A percentile compares a stretch with the other conserved stretches of the same genome.
These are phyloP conservation scores for Pantelozetes paolii DNA, from an alignment of 2,888 invertebrate genomes.

Conservation along the genomic window DNA sequence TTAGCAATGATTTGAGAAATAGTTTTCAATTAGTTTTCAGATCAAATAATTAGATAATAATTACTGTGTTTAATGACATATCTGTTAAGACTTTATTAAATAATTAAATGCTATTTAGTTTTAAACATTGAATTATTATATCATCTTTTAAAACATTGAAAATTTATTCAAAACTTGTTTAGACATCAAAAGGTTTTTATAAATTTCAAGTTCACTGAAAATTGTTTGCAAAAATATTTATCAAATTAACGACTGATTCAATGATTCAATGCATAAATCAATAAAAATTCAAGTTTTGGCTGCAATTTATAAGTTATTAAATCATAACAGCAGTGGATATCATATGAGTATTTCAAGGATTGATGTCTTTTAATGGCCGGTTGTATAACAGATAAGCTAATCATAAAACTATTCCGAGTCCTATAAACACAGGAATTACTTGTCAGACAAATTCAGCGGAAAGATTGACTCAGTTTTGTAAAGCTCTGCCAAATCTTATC, in stretches of 20 bases:
- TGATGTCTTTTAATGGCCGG: not conserved
- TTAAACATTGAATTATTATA: too few relatives aligned
- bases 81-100: not conserved
- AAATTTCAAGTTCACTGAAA: too few relatives aligned
- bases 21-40: not conserved
- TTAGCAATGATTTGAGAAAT: not conserved
- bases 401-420: not conserved
- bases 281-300: not conserved
- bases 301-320: not conserved
- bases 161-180: too few relatives aligned
- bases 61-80: not conserved
- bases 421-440: not conserved
- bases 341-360: not conserved
- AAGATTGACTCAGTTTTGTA: slow-evolving; percentile 9
- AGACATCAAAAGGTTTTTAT: too few relatives aligned
- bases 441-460: not conserved
- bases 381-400: not conserved
- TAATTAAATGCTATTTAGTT: not conserved
- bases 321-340: not conserved
- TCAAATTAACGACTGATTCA: too few relatives aligned
- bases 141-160: too few relatives aligned
- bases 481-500: slow-evolving; percentile 11
- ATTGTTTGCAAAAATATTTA: too few relatives aligned
- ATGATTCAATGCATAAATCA: not conserved
- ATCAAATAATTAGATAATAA: too few relatives aligned